These are phyloP conservation scores for Tetragnatha versicolor DNA, from an alignment of 1,140 invertebrate genomes.

Conservation along the genomic window DNA sequence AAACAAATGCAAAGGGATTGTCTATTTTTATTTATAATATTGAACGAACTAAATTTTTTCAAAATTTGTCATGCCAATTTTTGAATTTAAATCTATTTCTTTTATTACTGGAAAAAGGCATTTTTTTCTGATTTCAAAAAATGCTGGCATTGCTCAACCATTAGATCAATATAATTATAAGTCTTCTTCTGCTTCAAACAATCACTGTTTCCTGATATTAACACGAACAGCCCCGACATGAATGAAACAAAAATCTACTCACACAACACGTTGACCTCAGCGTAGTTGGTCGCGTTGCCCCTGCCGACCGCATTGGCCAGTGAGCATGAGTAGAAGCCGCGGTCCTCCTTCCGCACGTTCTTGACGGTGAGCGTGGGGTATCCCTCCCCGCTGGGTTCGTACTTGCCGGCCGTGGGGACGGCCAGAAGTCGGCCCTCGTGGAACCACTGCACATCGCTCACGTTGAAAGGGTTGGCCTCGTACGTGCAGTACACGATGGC, in stretches of 20 bases:
- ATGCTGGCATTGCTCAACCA: no score
- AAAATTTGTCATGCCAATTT: no score
- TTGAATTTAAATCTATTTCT: no score
- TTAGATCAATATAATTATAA: no score
- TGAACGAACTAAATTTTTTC: no score
- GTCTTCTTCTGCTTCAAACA: no score
- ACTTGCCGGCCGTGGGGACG: constrained; percentile 33
- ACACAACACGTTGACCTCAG: constrained; percentile 66
- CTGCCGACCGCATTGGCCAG: constrained; percentile 78
- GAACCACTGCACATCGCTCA: constrained; percentile 57
- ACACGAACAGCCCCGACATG: no score
- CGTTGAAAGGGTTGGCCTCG: constrained; percentile 58
- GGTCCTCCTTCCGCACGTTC: constrained; percentile 77
- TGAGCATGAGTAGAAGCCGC: constrained; percentile 81
- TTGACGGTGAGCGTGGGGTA: constrained; percentile 72
- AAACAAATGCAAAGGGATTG: no score
- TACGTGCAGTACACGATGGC: constrained; percentile 59
- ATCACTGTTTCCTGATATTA: no score
- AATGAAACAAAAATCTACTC: constrained; percentile 66
- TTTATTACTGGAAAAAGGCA: no score
- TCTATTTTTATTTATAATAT: no score
- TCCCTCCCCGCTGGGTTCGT: constrained; percentile 5
- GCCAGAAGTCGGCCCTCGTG: constrained; percentile 56
- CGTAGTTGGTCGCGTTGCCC: constrained; percentile 64
- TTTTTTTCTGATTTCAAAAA: no score